These are phyloP conservation scores for Perdita meconis DNA, from an alignment of 2,888 invertebrate genomes.

Conservation along the genomic window DNA sequence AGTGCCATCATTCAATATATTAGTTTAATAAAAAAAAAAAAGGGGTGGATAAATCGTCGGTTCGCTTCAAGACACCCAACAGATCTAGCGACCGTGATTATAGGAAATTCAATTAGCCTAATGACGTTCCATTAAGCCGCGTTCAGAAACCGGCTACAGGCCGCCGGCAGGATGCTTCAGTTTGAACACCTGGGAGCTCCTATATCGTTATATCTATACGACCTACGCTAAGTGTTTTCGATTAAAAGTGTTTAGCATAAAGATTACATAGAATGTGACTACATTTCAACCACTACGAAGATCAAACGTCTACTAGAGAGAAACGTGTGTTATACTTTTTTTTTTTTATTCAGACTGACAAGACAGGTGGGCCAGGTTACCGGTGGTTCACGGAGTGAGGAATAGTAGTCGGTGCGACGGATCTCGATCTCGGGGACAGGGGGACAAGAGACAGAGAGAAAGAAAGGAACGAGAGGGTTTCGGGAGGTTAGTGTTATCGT, in stretches of 20 bases:
- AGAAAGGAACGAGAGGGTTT: conserved; percentile 27
- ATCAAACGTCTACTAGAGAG: conserved; percentile 80
- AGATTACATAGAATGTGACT: conserved; percentile 82
- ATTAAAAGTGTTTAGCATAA: conserved; percentile 81
- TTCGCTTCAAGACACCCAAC: conserved; percentile 3
- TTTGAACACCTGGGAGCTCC: conserved; percentile 70
- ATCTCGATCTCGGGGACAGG: conserved; percentile 1
- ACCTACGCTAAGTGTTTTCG: conserved; percentile 80
- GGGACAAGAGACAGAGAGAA: conserved; percentile 55
- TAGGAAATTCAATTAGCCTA: neutral
- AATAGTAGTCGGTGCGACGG: conserved; percentile 19
- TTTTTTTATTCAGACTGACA: conserved; percentile 60
- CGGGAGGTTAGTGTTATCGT: conserved; percentile 26
- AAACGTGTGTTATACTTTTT: conserved; percentile 78
- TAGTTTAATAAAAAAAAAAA: neutral
- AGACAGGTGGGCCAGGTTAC: conserved; percentile 12
- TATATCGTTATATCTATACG: conserved; percentile 76
- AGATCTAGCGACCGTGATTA: neutral
- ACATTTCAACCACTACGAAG: conserved; percentile 78
- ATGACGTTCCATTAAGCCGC: neutral
- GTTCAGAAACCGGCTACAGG: neutral
- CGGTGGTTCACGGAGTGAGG: no score
- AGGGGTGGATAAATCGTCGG: neutral
- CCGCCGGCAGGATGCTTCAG: conserved; percentile 63
- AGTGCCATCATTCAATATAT: no score